phyloP scores from a whole-genome alignment of 2,888 invertebrate genomes.

The Alviniconcha strummeri region DNA sequence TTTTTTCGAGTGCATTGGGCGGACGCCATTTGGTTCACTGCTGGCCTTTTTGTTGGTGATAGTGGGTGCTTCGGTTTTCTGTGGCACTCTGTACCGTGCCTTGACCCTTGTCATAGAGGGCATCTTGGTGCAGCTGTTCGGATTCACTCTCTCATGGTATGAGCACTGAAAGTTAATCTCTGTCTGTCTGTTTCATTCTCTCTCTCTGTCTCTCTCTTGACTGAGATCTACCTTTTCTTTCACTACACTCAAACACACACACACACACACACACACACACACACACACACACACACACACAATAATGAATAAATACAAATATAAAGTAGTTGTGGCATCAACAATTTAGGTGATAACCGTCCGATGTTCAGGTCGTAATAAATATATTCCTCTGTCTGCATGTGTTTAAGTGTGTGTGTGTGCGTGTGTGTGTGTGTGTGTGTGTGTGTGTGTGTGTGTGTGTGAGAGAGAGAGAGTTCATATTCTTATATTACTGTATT shows the following conservation, averaged over 20 bases:
- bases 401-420: not conserved
- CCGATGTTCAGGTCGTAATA: too few species aligned
- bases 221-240: too few species aligned
- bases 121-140: constrained; percentile 68
- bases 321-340: too few species aligned
- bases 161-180: not conserved
- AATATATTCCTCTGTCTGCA: not conserved
- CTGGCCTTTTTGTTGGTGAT: constrained; percentile 68
- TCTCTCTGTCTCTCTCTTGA: not conserved
- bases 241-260: too few species aligned
- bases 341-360: too few species aligned
- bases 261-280: too few species aligned
- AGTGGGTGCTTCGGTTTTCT: constrained; percentile 70
- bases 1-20: constrained; percentile 60
- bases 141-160: constrained; percentile 68
- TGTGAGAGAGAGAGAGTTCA: too few species aligned
- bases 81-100: constrained; percentile 70
- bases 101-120: constrained; percentile 64
- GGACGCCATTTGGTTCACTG: constrained; percentile 71
- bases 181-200: not conserved
- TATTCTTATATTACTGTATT: too few species aligned
- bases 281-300: too few species aligned
- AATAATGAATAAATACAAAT: too few species aligned
- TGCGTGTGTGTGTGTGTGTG: too few species aligned
- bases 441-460: too few species aligned